Evolutionary conservation across 2,113 vertebrate species (phyloP).

Genomic region (Hippocampus abdominalis): DNA sequence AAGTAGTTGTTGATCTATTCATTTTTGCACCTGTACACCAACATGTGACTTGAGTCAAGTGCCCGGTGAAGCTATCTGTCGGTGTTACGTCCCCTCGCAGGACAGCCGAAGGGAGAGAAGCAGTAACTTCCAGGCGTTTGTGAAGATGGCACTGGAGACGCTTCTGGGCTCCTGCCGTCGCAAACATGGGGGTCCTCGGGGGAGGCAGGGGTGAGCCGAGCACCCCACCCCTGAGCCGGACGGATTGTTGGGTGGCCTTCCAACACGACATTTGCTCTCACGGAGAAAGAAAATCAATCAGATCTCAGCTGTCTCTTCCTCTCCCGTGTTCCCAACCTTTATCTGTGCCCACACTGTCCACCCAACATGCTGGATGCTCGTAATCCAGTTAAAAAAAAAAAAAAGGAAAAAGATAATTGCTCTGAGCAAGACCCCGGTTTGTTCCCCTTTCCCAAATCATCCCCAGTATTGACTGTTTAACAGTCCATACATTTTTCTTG

Average conservation of each 20-base stretch:
- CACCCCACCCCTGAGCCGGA: conserved; percentile 6
- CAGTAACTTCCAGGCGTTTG: conserved; percentile 78
- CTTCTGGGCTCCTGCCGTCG: conserved; percentile 73
- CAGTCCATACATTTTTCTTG: conserved; percentile 49
- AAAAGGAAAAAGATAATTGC: conserved; percentile 13
- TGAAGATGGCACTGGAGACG: conserved; percentile 78
- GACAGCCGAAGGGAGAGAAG: conserved; percentile 81
- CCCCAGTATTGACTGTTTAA: conserved; percentile 44
- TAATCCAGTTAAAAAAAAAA: conserved; percentile 29
- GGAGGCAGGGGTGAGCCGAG: conserved; percentile 60
- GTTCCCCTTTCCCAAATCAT: conserved; percentile 19
- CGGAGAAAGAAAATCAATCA: conserved; percentile 37
- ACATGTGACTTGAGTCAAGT: conserved; percentile 8
- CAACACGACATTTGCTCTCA: conserved; percentile 38
- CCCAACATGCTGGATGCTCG: conserved; percentile 35
- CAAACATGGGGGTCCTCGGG: conserved; percentile 56
- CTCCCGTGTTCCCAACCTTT: conserved; percentile 1
- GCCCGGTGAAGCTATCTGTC: conserved; percentile 63
- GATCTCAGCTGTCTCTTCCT: conserved; percentile 47
- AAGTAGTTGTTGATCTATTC: no score
- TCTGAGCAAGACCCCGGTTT: conserved; percentile 26
- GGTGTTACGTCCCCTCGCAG: conserved; percentile 59
- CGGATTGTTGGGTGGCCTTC: conserved; percentile 27
- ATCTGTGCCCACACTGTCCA: conserved; percentile 21
- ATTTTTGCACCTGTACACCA: no score